Evolutionary conservation across 1,140 invertebrate genomes (phyloP), one percentile per base, ranked within the genome.

Genomic region (Drosophila varians): DNA sequence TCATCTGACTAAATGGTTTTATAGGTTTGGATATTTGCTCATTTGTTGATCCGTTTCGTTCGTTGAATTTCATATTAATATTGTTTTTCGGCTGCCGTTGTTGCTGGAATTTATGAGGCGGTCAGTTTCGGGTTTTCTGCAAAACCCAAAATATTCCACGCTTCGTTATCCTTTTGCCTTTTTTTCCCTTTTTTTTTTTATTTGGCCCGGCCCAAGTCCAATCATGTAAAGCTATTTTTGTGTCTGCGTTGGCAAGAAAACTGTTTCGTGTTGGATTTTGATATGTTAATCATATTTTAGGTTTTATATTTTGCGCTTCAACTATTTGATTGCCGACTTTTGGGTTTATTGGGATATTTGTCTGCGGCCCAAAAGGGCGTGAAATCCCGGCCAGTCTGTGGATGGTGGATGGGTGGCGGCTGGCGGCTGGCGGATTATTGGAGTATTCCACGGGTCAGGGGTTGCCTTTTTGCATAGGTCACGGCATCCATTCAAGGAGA

Each of bases 1-100:
- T 84, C 66, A 86, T 84, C 79, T 84, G 72, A 57, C 80, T 84
- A 84, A 84, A 84, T 79, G 80, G 80, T 86, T 84, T 84, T 84
- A 84, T 84, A 60, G 79, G 72, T 79, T 78, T 64, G 69, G 72
- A 86, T 86, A 75, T 86, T 84, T 82, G 79, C 79, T 83, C 78
- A 83, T 83, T 83, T 84, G 78, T 74, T 73, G 76, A 61, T 54
- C 51, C 69, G 69, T 16, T 31, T 68, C 42, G 72, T 74, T 55
- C 58, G 62, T 65, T 74, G 78, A 82, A 83, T 74, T 74, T 34
- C 21, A 34, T 73, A 65, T 56, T 57, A 51, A 26, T 45, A 53
- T 53, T 48, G 75, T 54, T 48, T 40, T 60, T 49, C 55, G 62
- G 47, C 9, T 3, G 42, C 18, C 51, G 12, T 46, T 68, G 72